Percentiles rank a stretch among this genome's conserved stretches.
phyloP scores from a whole-genome alignment of 2,797 vertebrate species.

The Labeo calbasu region DNA sequence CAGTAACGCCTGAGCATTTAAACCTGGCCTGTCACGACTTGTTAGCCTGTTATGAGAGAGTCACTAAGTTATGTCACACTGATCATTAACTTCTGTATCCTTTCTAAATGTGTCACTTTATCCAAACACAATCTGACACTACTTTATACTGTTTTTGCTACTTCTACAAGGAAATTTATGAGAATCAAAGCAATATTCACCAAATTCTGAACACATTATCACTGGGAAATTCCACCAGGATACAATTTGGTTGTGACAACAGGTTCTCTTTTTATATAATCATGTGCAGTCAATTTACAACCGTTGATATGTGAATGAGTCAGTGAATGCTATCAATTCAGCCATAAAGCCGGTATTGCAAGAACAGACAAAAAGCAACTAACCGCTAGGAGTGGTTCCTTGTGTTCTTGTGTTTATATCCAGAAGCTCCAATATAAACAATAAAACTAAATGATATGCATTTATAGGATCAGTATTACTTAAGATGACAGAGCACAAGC shows the following conservation, averaged over 20 bases:
- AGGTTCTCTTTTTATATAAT: neutral
- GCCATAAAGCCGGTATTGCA: neutral
- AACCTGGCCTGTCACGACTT: constrained; percentile 11
- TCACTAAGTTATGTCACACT: constrained; percentile 6
- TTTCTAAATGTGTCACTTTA: constrained; percentile 6
- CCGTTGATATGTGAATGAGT: neutral
- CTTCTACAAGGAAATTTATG: neutral
- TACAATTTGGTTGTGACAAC: neutral
- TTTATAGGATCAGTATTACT: neutral
- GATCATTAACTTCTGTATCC: neutral
- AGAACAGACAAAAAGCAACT: neutral
- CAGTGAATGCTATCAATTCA: constrained; percentile 24
- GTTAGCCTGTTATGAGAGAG: constrained; percentile 15
- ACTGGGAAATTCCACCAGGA: neutral
- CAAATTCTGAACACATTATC: neutral
- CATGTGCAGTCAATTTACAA: constrained; percentile 3
- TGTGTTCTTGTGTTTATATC: neutral
- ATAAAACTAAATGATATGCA: neutral
- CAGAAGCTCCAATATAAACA: neutral
- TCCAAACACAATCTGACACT: neutral
- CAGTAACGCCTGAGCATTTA: constrained; percentile 34
- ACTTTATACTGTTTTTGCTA: neutral
- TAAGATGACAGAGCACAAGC: neutral
- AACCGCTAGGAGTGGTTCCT: neutral
- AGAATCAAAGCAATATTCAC: neutral